Percentiles rank a stretch among this genome's conserved stretches.
phyloP scores from a whole-genome alignment of 2,113 vertebrate genomes.

The Pandion haliaetus region DNA sequence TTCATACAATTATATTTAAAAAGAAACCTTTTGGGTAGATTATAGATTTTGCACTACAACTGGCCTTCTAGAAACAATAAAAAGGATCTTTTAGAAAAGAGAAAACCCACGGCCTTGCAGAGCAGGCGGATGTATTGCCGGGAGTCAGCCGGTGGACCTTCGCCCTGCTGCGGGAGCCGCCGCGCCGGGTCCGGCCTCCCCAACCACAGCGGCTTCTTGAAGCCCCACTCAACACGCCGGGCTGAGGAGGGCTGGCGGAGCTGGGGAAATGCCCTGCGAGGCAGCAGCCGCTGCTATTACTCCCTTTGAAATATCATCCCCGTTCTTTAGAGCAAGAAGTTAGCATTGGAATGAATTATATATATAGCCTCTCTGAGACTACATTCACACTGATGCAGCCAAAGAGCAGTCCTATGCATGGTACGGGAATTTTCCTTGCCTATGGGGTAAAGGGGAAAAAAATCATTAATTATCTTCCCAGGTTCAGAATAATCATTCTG shows the following conservation, averaged over 20 bases:
- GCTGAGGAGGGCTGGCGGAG: not conserved
- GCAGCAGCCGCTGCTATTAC: not conserved
- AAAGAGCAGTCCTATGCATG: not conserved
- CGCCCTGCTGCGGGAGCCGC: not conserved
- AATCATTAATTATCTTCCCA: not conserved
- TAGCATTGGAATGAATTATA: not conserved
- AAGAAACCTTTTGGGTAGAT: not conserved
- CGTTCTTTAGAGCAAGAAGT: not conserved
- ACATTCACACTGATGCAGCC: not conserved
- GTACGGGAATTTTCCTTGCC: not conserved
- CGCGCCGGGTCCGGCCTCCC: not conserved
- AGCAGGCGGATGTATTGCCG: rapidly evolving
- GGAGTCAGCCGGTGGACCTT: not conserved
- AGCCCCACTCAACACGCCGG: rapidly evolving
- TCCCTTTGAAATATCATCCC: not conserved
- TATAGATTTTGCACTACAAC: not conserved
- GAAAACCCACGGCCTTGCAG: too few species aligned
- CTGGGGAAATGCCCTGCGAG: not conserved
- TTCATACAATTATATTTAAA: not conserved
- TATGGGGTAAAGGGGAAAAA: not conserved
- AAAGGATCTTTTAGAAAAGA: not conserved
- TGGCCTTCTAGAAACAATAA: not conserved
- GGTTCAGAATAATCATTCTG: not conserved
- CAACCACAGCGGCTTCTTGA: rapidly evolving
- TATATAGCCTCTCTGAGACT: not conserved